Evolutionary conservation across 2,113 vertebrate genomes (phyloP).

Genomic region (Engystomops pustulosus): DNA sequence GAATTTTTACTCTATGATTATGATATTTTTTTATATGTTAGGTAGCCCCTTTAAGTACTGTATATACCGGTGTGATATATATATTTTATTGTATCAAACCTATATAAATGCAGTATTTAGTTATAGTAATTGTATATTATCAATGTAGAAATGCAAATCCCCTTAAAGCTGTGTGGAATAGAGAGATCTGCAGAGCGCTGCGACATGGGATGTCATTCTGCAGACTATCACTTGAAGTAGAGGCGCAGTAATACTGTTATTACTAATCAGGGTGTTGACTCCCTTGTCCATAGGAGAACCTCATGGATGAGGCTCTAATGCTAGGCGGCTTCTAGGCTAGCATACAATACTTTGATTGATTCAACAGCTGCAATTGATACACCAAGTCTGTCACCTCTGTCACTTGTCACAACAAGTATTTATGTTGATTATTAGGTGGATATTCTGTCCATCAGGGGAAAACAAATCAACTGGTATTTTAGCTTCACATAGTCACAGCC

Average conservation of each 20-base stretch:
- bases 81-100: too few species aligned
- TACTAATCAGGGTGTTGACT: constrained; percentile 53
- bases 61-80: too few species aligned
- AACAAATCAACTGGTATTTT: constrained; percentile 36
- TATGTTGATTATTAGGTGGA: constrained; percentile 54
- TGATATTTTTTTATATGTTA: too few species aligned
- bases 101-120: too few species aligned
- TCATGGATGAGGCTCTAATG: constrained; percentile 46
- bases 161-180: not conserved
- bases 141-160: not conserved
- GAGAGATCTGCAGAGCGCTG: not conserved
- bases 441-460: constrained; percentile 43
- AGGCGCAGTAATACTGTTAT: constrained; percentile 30
- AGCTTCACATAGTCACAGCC: not conserved
- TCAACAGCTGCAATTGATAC: constrained; percentile 59
- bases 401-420: constrained; percentile 58
- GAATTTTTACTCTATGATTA: too few species aligned
- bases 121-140: too few species aligned
- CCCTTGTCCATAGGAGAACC: constrained; percentile 13
- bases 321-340: constrained; percentile 33
- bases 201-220: constrained; percentile 8
- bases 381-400: constrained; percentile 49
- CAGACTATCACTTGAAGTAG: not conserved
- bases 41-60: too few species aligned
- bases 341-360: constrained; percentile 51